Percentiles rank a stretch among this genome's conserved stretches.
These are phyloP conservation scores for Hyposoter didymator DNA, from an alignment of 2,888 invertebrate genomes.

Conservation along the genomic window DNA sequence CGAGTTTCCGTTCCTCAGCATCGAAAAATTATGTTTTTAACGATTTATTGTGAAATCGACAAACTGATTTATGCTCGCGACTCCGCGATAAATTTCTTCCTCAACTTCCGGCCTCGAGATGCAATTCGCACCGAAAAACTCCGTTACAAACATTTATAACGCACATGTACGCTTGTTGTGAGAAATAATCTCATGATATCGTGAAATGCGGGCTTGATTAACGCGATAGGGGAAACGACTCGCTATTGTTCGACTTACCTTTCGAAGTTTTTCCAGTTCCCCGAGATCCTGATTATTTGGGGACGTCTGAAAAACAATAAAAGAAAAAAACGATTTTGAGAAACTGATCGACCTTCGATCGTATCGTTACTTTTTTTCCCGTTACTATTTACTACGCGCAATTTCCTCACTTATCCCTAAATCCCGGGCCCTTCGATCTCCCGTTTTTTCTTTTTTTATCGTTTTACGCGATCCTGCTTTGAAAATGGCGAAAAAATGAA, in stretches of 20 bases:
- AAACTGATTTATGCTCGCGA: conserved; percentile 22
- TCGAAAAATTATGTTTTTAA: not conserved
- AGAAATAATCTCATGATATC: not conserved
- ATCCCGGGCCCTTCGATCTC: too few species aligned
- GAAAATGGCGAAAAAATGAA: too few species aligned
- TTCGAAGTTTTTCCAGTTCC: conserved; percentile 78
- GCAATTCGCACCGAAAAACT: not conserved
- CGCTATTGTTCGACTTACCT: conserved; percentile 72
- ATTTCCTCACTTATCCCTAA: not conserved
- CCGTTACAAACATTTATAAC: conserved; percentile 3
- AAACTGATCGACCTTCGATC: not conserved
- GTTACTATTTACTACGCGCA: not conserved
- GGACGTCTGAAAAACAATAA: conserved; percentile 65
- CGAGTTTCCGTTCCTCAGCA: not conserved
- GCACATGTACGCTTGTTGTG: not conserved
- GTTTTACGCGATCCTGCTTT: too few species aligned
- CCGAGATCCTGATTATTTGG: conserved; percentile 67
- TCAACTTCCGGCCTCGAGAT: not conserved
- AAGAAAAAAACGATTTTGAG: not conserved
- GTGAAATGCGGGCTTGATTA: not conserved
- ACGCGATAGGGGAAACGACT: not conserved
- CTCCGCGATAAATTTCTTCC: conserved; percentile 27
- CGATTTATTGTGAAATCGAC: conserved; percentile 26
- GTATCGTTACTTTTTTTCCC: not conserved
- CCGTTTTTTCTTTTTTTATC: too few species aligned